Evolutionary conservation across 1,140 invertebrate species (phyloP), one percentile per base, ranked within the genome.

Genomic region (Drosophila arawakana): DNA sequence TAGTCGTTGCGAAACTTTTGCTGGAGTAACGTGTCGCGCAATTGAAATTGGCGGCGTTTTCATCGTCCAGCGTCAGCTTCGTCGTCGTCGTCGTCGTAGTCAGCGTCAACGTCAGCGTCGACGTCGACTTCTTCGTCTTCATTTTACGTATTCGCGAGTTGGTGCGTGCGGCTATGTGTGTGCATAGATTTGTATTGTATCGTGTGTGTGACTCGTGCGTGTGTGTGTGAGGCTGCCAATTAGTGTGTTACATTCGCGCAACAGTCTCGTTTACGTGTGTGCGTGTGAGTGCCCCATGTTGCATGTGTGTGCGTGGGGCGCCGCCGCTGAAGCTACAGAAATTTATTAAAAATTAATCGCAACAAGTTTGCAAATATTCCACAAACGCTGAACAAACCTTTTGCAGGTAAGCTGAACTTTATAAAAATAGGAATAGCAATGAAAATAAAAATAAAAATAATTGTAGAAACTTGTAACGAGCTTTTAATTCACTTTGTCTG

Each of bases 1-100:
- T 85, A 86, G 83, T 86, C 83, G 83, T 86, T 86, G 80, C 76
- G 83, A 86, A 86, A 88, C 83, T 86, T 86, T 83, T 89, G 83
- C 76, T 89, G 83, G 76, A 83, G 83, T 71, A 86, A 82, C 78
- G 83, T 82, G 79, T 88, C 76, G 79, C 83, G 80, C 72, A 73
- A 80, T 82, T 88, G 76, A 77, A 76, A 80, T 82, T 82, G 76
- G 76, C 81, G 78, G 79, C 72, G 61, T 75, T 74, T 73, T 60
- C 58, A 79, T 60, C 82, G 73, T 65, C 60, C 69, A 72, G 68
- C 61, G 69, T 47, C 60, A 76, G 68, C 52, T 47, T 78, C 62
- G 46, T 37, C 74, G 44, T 75, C 67, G 47, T 13, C 37, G 30
- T 63, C 66, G 62, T 44, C 62, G 47, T 46, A 30, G 44, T 55